A percentile compares a stretch with the other conserved stretches of the same genome.
Evolutionary conservation across 1,140 invertebrate genomes (phyloP).

Genomic region (Steinernema khuongi): DNA sequence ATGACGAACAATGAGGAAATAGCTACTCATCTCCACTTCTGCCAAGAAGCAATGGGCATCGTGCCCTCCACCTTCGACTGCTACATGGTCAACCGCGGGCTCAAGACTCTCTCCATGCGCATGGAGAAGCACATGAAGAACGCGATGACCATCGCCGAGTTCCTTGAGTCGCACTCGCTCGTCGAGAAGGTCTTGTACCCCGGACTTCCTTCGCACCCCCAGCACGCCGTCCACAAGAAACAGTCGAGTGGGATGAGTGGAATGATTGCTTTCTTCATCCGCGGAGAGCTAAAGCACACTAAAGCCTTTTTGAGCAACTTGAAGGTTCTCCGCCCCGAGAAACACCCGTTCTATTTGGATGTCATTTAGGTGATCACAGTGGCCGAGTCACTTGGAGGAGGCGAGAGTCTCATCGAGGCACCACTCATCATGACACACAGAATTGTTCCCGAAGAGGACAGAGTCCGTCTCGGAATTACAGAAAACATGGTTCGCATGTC

Average conservation of each 20-base stretch:
- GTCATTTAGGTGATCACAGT: constrained; percentile 66
- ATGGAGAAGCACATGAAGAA: constrained; percentile 84
- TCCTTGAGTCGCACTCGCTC: constrained; percentile 71
- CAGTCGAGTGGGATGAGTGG: constrained; percentile 86
- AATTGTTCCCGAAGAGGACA: constrained; percentile 65
- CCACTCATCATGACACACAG: constrained; percentile 60
- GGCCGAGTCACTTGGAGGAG: constrained; percentile 92
- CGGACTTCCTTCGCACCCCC: constrained; percentile 81
- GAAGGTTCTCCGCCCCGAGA: too few species aligned
- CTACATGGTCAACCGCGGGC: constrained; percentile 80
- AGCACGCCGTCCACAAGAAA: constrained; percentile 73
- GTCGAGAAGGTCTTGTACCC: constrained; percentile 79
- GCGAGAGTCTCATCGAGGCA: constrained; percentile 75
- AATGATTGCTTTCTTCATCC: constrained; percentile 82
- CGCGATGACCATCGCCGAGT: constrained; percentile 72
- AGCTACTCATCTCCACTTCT: constrained; percentile 70
- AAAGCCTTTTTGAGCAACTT: constrained; percentile 72
- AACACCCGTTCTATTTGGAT: background rate
- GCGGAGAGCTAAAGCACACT: constrained; percentile 72
- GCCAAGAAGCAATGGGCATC: constrained; percentile 80
- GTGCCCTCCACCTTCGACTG: constrained; percentile 95
- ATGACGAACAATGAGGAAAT: constrained; percentile 72
- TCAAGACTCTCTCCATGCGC: constrained; percentile 85
- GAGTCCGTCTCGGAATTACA: constrained; percentile 73
- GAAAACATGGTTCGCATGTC: constrained; percentile 82